Evolutionary conservation across 1,140 invertebrate species (phyloP), one percentile per base, ranked within the genome.

Genomic region (Aphidius ervi): DNA sequence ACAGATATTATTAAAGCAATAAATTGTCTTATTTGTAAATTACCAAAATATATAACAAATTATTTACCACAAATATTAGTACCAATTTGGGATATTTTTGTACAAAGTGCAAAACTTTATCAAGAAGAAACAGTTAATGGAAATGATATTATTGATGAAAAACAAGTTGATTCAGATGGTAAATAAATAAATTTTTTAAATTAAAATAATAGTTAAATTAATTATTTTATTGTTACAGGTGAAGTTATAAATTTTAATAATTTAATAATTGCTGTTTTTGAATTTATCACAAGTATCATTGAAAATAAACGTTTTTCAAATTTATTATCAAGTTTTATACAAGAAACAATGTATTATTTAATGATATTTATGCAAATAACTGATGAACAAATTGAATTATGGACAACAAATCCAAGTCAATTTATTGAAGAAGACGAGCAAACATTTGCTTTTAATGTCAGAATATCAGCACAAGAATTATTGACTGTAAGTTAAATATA

Each of bases 401-500:
- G 90, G 90, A 83, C 81, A 43, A 81, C 76, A 40, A 87, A 87
- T 81, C 87, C 88, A 0, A 87, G 88, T 69, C 85, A 86, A 65
- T 92, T 90, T 80, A 86, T 91, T 5, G 88, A 90, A 66, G 89
- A 92, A 70, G 90, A 92, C 69, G 88, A 90, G 70, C 86, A 90
- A 60, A 83, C 82, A 2, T 87, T 83, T 52, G 83, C 85, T 5
- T 88, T 89, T 63, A 89, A 88, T 31, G 86, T 92, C n/a, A 79
- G 90, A 57, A 86, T 90, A 62, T 89, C 88, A 7, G 88, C 88
- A 6, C 86, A 87, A 59, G 90, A 92, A 74, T 77, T 91, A 5
- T 67, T 91, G 6, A 66, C 81, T 70, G 86, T 87, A 72, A 75
- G 74, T 64, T 23, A 58, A 16, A n/a, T 10, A n/a, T 0, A 16